These are phyloP conservation scores for Eupleurogrammus muticus DNA, from an alignment of 2,797 vertebrate genomes.

Conservation along the genomic window DNA sequence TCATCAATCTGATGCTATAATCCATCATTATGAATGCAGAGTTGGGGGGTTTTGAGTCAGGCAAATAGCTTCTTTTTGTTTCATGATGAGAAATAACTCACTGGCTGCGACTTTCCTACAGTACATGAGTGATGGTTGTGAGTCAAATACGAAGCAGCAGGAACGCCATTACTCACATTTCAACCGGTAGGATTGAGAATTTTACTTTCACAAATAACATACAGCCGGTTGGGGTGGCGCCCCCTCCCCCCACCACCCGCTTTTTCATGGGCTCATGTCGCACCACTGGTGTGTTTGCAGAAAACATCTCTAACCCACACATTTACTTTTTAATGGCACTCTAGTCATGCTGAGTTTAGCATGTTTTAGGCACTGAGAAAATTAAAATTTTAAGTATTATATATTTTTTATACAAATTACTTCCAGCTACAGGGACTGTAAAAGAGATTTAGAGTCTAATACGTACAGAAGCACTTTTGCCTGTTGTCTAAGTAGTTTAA, in stretches of 20 bases:
- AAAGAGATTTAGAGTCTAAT: not conserved
- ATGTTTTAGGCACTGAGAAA: constrained; percentile 9
- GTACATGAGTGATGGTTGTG: constrained; percentile 44
- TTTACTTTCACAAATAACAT: not conserved
- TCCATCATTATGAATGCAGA: constrained; percentile 69
- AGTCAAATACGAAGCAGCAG: constrained; percentile 51
- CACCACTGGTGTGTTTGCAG: constrained; percentile 14
- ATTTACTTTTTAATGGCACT: constrained; percentile 32
- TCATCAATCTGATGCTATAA: constrained; percentile 64
- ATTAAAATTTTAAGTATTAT: constrained; percentile 15
- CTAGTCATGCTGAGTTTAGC: not conserved
- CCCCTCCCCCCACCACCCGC: constrained; percentile 8
- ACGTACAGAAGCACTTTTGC: not conserved
- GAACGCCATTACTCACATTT: constrained; percentile 40
- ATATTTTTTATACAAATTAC: constrained; percentile 18
- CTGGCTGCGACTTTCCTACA: constrained; percentile 41
- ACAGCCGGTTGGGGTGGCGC: constrained; percentile 17
- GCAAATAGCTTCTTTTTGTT: constrained; percentile 63
- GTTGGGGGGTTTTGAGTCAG: constrained; percentile 58
- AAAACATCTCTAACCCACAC: constrained; percentile 2
- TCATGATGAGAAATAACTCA: constrained; percentile 60
- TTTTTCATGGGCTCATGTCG: constrained; percentile 2
- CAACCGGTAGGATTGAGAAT: constrained; percentile 26
- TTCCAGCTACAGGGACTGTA: not conserved
- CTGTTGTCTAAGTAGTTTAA: constrained; percentile 10